phyloP scores from a whole-genome alignment of 2,113 vertebrate species.

The Xenopus tropicalis region DNA sequence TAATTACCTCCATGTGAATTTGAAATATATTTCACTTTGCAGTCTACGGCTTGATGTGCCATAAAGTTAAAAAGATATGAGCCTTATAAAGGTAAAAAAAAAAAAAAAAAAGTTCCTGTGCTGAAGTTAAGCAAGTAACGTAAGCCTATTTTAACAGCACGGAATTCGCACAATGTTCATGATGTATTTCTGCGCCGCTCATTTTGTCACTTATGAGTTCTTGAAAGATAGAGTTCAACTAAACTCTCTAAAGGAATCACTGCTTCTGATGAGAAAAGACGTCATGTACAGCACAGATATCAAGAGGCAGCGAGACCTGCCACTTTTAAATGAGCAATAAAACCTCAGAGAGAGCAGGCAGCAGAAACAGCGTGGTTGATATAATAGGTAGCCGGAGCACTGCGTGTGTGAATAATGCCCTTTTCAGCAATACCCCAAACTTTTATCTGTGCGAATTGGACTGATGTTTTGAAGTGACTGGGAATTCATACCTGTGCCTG shows the following conservation, averaged over 20 bases:
- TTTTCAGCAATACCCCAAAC: neutral
- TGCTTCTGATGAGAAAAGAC: neutral
- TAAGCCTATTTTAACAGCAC: too few relatives aligned
- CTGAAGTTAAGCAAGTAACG: too few relatives aligned
- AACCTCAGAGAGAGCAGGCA: neutral
- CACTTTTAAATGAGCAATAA: constrained; percentile 1
- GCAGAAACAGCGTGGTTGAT: neutral
- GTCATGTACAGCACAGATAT: neutral
- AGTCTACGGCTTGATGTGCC: too few relatives aligned
- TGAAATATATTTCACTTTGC: too few relatives aligned
- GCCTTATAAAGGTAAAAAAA: too few relatives aligned
- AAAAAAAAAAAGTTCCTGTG: too few relatives aligned
- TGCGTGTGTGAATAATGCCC: neutral
- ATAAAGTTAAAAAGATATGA: too few relatives aligned
- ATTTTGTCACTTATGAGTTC: neutral
- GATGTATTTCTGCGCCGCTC: neutral
- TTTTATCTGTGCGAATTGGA: neutral
- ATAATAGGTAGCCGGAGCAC: neutral
- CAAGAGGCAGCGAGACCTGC: neutral
- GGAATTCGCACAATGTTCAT: neutral
- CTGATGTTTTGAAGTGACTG: neutral
- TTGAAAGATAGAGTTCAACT: neutral
- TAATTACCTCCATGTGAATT: too few relatives aligned
- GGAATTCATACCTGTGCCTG: too few relatives aligned
- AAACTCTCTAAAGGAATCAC: neutral